phyloP scores from a whole-genome alignment of 2,797 vertebrate species.

The Microhierax caerulescens region DNA sequence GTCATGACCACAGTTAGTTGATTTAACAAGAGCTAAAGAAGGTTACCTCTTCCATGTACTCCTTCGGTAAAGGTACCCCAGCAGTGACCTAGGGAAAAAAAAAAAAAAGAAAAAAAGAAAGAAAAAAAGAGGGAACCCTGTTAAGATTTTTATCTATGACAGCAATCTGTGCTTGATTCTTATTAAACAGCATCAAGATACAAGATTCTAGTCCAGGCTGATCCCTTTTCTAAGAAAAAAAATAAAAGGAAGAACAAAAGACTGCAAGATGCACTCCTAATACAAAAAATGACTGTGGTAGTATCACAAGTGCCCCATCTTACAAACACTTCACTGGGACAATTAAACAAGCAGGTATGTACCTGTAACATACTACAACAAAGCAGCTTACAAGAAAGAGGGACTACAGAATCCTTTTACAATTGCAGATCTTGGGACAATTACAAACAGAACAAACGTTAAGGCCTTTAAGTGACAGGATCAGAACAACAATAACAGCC shows the following conservation, averaged over 20 bases:
- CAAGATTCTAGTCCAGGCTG: not conserved
- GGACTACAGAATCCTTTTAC: not conserved
- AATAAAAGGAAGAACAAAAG: not conserved
- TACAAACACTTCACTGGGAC: not conserved
- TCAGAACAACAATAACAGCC: not conserved
- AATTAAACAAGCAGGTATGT: not conserved
- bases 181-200: not conserved
- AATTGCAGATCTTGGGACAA: not conserved
- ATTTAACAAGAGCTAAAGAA: not conserved
- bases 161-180: accelerated
- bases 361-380: not conserved
- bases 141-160: not conserved
- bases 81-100: conserved; percentile 85
- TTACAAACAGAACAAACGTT: not conserved
- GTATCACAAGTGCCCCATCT: not conserved
- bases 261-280: not conserved
- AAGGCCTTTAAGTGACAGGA: not conserved
- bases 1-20: not conserved
- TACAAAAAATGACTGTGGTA: not conserved
- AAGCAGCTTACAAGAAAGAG: not conserved
- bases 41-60: conserved; percentile 92
- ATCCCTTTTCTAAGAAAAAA: not conserved
- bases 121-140: accelerated
- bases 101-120: not conserved
- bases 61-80: conserved; percentile 90